Evolutionary conservation across 2,113 vertebrate genomes (phyloP).

Genomic region (Amphiprion percula): DNA sequence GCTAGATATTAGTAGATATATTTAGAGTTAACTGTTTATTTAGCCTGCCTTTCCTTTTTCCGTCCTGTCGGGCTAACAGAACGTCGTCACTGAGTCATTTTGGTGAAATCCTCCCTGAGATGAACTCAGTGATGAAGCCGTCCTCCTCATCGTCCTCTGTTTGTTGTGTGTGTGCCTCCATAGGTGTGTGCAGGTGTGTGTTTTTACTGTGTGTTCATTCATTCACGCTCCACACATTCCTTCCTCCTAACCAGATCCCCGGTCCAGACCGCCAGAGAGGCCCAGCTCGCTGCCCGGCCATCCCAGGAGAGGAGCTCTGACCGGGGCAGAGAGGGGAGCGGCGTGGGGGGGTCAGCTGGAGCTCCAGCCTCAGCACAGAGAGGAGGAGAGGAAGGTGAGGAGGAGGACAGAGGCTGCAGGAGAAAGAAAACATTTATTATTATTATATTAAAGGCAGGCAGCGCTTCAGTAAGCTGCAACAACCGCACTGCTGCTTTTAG

Average conservation of each 20-base stretch:
- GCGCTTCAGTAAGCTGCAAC: too few relatives aligned
- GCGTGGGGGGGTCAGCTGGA: constrained; percentile 32
- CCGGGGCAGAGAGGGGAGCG: constrained; percentile 54
- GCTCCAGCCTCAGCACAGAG: constrained; percentile 56
- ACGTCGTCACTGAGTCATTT: constrained; percentile 45
- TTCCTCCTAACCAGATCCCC: constrained; percentile 63
- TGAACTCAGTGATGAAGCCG: constrained; percentile 50
- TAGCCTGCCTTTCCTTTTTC: neutral
- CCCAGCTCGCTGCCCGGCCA: constrained; percentile 56
- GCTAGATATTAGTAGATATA: too few relatives aligned
- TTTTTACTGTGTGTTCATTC: constrained; percentile 35
- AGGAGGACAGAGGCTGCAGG: constrained; percentile 40
- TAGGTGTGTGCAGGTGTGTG: constrained; percentile 36
- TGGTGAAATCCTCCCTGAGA: constrained; percentile 25
- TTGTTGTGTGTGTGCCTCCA: neutral
- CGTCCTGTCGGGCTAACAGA: constrained; percentile 21
- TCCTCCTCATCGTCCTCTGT: constrained; percentile 10
- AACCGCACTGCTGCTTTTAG: too few relatives aligned
- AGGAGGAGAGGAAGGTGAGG: constrained; percentile 56
- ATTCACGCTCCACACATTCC: constrained; percentile 62
- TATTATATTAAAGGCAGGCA: too few relatives aligned
- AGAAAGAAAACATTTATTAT: too few relatives aligned
- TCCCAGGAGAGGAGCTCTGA: constrained; percentile 73
- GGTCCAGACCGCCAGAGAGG: constrained; percentile 64
- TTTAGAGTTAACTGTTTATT: too few relatives aligned